Conservation (phyloP, 2,888 invertebrate genomes). For the Galeopsomyia nigrocyanea region DNA sequence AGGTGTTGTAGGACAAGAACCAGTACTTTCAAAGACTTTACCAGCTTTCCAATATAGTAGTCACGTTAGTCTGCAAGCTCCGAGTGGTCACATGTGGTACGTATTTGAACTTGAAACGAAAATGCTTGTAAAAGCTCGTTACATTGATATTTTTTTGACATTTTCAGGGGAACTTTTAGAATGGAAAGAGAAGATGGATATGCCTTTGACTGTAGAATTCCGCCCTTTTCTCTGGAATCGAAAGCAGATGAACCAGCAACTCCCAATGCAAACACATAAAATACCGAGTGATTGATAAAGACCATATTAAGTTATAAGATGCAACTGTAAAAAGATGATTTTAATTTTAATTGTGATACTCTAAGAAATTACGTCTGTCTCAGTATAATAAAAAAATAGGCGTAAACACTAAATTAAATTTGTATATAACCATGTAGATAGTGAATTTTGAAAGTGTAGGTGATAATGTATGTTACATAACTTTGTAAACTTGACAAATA, state of each 20-base stretch:
- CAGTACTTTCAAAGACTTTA: slow-evolving; percentile 85
- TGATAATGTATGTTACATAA: slow-evolving; percentile 28
- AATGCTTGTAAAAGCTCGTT: background rate
- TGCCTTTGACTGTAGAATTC: slow-evolving; percentile 97
- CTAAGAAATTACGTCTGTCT: slow-evolving; percentile 26
- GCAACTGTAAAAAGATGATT: slow-evolving; percentile 21
- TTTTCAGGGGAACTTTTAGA: slow-evolving; percentile 91
- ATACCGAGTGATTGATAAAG: slow-evolving; percentile 20
- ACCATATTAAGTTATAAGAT: slow-evolving; percentile 19
- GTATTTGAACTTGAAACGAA: slow-evolving; percentile 50
- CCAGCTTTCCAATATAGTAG: slow-evolving; percentile 99
- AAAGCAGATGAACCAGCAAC: slow-evolving; percentile 80
- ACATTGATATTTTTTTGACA: background rate
- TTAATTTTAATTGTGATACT: slow-evolving; percentile 18
- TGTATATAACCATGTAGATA: slow-evolving; percentile 45
- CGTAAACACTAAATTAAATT: slow-evolving; percentile 32
- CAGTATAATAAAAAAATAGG: slow-evolving; percentile 43
- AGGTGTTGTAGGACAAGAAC: slow-evolving; percentile 98
- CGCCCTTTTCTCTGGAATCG: slow-evolving; percentile 96
- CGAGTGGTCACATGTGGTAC: slow-evolving; percentile 98
- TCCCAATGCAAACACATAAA: slow-evolving; percentile 58
- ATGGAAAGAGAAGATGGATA: slow-evolving; percentile 98
- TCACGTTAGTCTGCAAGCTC: slow-evolving; percentile 96
- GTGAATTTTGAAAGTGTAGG: slow-evolving; percentile 25
- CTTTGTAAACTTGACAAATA: slow-evolving; percentile 41